Evolutionary conservation across 2,113 vertebrate species (phyloP).

Genomic region (Lagenorhynchus albirostris): DNA sequence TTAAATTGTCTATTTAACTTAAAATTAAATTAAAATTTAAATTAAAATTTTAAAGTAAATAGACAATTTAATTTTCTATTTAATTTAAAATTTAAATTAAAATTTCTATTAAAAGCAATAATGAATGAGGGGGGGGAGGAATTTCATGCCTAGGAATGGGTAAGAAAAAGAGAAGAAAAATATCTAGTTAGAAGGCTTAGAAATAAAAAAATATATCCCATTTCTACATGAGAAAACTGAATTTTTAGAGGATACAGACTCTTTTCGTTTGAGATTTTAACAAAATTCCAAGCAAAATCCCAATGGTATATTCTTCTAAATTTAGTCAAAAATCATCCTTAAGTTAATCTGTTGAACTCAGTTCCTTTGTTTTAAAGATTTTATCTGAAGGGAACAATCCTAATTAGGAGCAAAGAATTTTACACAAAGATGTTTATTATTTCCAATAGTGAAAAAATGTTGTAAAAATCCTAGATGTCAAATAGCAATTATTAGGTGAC

Average conservation of each 20-base stretch:
- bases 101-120: not conserved
- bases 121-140: not conserved
- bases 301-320: not conserved
- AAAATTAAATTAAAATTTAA: no score
- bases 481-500: not conserved
- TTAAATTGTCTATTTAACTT: no score
- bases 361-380: not conserved
- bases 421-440: not conserved
- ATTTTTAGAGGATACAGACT: not conserved
- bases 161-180: not conserved
- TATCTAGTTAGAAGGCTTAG: not conserved
- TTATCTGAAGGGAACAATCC: not conserved
- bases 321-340: not conserved
- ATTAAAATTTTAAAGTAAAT: no score
- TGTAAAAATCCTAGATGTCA: not conserved
- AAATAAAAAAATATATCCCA: not conserved
- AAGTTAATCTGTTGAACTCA: not conserved
- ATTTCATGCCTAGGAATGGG: not conserved
- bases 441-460: not conserved
- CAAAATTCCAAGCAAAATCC: not conserved
- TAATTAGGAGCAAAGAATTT: not conserved
- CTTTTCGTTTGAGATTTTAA: not conserved
- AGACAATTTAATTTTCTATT: no score
- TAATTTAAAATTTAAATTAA: no score
- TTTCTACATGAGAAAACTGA: not conserved